A percentile compares a stretch with the other conserved stretches of the same genome.
phyloP scores from a whole-genome alignment of 2,888 invertebrate genomes.

The Galerucella pusilla region DNA sequence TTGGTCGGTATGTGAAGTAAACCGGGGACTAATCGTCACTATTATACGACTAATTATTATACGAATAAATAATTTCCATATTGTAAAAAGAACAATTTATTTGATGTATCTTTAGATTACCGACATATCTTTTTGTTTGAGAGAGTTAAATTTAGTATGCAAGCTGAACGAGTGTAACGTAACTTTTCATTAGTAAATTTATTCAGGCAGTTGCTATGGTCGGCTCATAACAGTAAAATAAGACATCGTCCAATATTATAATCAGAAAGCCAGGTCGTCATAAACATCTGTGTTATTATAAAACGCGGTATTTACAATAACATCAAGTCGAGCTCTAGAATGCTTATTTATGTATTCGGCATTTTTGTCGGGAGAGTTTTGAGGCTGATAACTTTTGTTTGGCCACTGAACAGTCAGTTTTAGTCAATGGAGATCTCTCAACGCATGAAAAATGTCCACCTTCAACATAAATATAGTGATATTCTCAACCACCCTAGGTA shows the following conservation, averaged over 20 bases:
- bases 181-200: conserved; percentile 27
- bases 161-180: conserved; percentile 14
- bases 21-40: too few relatives aligned
- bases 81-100: not conserved
- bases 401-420: conserved; percentile 47
- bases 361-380: conserved; percentile 56
- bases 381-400: conserved; percentile 48
- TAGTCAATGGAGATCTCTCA: conserved; percentile 47
- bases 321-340: conserved; percentile 47
- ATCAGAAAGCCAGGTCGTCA: conserved; percentile 49
- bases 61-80: too few relatives aligned
- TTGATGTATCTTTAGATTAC: not conserved
- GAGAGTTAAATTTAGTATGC: conserved; percentile 10
- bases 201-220: conserved; percentile 30
- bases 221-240: conserved; percentile 33
- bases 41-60: too few relatives aligned
- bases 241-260: conserved; percentile 47
- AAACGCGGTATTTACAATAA: conserved; percentile 53
- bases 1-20: too few relatives aligned
- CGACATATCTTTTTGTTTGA: not conserved
- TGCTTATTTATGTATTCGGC: conserved; percentile 58
- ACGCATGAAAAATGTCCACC: conserved; percentile 44
- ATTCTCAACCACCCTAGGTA: conserved; percentile 37
- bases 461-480: conserved; percentile 46
- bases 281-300: conserved; percentile 55